These are phyloP conservation scores for Acronicta leporina DNA, from an alignment of 2,888 invertebrate species.

Conservation along the genomic window DNA sequence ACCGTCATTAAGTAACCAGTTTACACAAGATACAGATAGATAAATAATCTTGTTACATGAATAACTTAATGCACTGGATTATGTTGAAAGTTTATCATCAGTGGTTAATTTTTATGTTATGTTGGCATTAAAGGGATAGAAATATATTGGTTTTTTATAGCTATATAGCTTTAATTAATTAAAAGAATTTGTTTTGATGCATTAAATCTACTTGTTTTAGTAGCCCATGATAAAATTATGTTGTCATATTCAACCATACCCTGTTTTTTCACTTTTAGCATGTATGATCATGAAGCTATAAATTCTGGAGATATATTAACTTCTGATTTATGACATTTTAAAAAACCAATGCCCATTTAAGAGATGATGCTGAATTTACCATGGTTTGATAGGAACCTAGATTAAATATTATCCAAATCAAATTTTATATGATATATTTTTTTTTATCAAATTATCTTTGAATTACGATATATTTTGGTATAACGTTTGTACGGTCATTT, in stretches of 20 bases:
- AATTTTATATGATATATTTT: too few species aligned
- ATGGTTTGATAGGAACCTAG: too few species aligned
- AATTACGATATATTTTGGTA: too few species aligned
- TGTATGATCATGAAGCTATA: too few species aligned
- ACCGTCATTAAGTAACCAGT: conserved; percentile 48
- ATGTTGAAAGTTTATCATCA: conserved; percentile 33
- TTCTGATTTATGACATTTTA: too few species aligned
- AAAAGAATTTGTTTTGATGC: conserved; percentile 14
- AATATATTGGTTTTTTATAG: conserved; percentile 15
- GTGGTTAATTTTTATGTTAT: conserved; percentile 23
- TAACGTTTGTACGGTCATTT: too few species aligned
- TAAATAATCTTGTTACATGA: conserved; percentile 44
- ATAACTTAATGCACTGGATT: conserved; percentile 40
- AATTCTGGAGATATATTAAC: neutral
- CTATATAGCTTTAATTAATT: conserved; percentile 10
- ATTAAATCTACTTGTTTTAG: conserved; percentile 9
- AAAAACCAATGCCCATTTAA: too few species aligned
- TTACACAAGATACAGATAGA: conserved; percentile 27
- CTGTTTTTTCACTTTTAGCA: too few species aligned
- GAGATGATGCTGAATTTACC: too few species aligned
- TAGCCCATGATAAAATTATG: conserved; percentile 21
- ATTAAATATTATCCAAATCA: too few species aligned
- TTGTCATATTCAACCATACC: conserved; percentile 17
- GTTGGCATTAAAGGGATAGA: conserved; percentile 10
- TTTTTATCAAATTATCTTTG: too few species aligned